A percentile compares a stretch with the other conserved stretches of the same genome.
These are phyloP conservation scores for Orchestia grillus DNA, from an alignment of 1,140 invertebrate species.

Conservation along the genomic window DNA sequence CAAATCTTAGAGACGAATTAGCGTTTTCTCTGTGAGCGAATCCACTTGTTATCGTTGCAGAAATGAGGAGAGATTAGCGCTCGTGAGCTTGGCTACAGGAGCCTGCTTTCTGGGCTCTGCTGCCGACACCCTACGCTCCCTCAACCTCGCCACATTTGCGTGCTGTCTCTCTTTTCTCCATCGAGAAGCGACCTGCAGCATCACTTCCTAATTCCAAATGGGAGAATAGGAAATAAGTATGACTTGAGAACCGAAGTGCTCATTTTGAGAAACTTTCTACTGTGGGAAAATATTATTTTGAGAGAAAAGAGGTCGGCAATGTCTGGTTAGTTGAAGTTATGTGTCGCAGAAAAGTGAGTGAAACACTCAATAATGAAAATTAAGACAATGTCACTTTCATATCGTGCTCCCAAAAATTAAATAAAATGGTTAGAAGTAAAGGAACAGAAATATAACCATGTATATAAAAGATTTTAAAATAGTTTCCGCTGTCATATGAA, in stretches of 20 bases:
- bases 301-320: not conserved
- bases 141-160: not conserved
- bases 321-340: not conserved
- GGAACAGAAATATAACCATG: not conserved
- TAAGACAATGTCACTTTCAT: not conserved
- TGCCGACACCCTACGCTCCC: not conserved
- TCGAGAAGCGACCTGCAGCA: not conserved
- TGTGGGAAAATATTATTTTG: not conserved
- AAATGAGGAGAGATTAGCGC: constrained; percentile 50
- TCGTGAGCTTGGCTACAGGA: constrained; percentile 24
- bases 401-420: not conserved
- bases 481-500: not conserved
- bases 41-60: constrained; percentile 52
- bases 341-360: not conserved
- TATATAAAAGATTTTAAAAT: not conserved
- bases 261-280: not conserved
- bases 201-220: not conserved
- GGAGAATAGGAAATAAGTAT: not conserved
- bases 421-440: not conserved
- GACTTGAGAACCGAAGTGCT: not conserved
- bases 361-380: not conserved
- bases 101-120: not conserved
- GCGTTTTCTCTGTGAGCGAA: constrained; percentile 51
- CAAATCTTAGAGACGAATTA: constrained; percentile 56
- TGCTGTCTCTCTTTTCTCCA: not conserved